These are phyloP conservation scores for Ophioninae sp. DNA, from an alignment of 2,888 invertebrate species.

Conservation along the genomic window DNA sequence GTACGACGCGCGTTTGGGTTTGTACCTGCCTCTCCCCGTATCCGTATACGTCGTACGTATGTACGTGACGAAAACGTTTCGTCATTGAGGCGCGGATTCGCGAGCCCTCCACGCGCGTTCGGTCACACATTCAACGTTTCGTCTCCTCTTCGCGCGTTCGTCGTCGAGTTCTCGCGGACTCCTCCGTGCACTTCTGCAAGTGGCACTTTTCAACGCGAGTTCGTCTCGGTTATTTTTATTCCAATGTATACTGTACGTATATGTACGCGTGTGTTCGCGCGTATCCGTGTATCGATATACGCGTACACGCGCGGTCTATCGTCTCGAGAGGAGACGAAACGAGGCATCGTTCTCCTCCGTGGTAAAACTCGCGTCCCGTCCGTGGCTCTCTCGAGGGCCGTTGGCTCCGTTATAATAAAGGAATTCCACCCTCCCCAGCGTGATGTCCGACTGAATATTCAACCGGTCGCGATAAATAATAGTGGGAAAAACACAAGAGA, in stretches of 20 bases:
- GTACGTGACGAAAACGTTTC: constrained; percentile 28
- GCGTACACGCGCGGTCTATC: too few relatives aligned
- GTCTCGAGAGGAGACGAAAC: constrained; percentile 45
- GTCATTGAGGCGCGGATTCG: constrained; percentile 54
- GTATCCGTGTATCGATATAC: constrained; percentile 7
- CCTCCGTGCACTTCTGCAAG: constrained; percentile 62
- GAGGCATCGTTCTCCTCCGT: constrained; percentile 35
- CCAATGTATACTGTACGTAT: constrained; percentile 34
- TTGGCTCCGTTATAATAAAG: constrained; percentile 46
- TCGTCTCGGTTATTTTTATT: constrained; percentile 50
- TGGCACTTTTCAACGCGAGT: constrained; percentile 62
- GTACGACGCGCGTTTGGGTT: not conserved
- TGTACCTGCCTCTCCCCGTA: too few relatives aligned
- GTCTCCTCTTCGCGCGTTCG: constrained; percentile 19
- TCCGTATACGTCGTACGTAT: too few relatives aligned
- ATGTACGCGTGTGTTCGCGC: too few relatives aligned
- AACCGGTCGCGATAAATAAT: constrained; percentile 73
- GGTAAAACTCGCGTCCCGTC: constrained; percentile 21
- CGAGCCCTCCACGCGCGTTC: constrained; percentile 47
- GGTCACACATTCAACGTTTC: constrained; percentile 57
- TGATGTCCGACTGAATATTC: constrained; percentile 70
- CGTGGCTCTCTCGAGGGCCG: constrained; percentile 26
- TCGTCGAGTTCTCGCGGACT: constrained; percentile 45
- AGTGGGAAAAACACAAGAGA: constrained; percentile 61
- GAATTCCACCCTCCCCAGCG: constrained; percentile 38